These are phyloP conservation scores for Chinchilla lanigera DNA, from an alignment of 2,113 vertebrate species.

Conservation along the genomic window DNA sequence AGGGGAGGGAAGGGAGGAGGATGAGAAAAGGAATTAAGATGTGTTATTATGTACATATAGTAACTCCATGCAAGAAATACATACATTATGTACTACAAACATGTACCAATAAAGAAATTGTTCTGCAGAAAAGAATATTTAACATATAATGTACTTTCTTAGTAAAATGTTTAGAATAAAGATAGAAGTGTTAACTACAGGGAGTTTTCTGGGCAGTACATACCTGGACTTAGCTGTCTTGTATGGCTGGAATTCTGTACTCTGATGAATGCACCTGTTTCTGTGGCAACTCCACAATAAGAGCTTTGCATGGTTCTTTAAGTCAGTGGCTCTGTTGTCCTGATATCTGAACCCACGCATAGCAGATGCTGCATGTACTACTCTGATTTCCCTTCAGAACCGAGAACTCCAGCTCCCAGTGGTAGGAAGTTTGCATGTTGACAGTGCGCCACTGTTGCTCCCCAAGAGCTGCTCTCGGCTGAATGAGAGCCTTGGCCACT, in stretches of 20 bases:
- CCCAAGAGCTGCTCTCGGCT: conserved; percentile 14
- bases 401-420: background rate
- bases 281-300: background rate
- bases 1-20: background rate
- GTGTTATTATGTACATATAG: background rate
- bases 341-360: background rate
- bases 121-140: background rate
- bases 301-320: background rate
- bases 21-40: background rate
- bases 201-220: background rate
- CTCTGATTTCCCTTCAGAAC: background rate
- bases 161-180: background rate
- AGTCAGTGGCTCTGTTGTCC: background rate
- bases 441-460: background rate
- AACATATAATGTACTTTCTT: background rate
- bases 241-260: background rate
- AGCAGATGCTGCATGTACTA: background rate
- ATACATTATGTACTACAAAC: background rate
- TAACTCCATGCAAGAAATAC: background rate
- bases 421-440: conserved; percentile 8
- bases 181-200: background rate
- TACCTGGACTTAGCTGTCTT: background rate
- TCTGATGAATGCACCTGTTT: background rate
- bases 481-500: conserved; percentile 23
- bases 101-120: background rate